Evolutionary conservation across 53 echinoderm and acorn worm species (phyloP).

Genomic region (Apostichopus leukothele): DNA sequence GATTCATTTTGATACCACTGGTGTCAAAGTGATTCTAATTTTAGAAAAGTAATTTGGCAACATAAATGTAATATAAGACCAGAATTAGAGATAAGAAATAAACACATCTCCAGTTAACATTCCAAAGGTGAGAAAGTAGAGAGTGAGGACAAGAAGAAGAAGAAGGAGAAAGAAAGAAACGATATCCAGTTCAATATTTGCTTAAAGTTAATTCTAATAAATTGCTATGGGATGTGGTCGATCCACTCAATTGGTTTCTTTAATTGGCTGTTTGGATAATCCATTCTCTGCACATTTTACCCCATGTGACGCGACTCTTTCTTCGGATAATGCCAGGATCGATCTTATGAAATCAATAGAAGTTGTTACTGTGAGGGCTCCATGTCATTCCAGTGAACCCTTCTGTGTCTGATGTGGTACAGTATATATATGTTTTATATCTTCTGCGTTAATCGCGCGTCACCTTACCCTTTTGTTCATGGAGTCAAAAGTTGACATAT

Average conservation of each 20-base stretch:
- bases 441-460: conserved; percentile 9
- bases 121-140: too few species aligned
- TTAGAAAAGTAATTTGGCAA: too few species aligned
- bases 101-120: too few species aligned
- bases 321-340: not conserved
- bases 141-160: too few species aligned
- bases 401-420: not conserved
- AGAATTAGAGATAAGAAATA: too few species aligned
- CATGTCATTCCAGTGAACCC: not conserved
- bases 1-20: too few species aligned
- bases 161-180: not conserved
- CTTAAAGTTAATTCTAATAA: not conserved
- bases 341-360: not conserved
- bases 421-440: not conserved
- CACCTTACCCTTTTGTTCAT: conserved; percentile 15
- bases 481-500: conserved; percentile 14
- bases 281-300: not conserved
- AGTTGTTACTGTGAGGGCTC: not conserved
- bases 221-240: not conserved
- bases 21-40: too few species aligned
- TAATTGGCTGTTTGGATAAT: not conserved
- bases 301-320: not conserved
- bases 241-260: not conserved
- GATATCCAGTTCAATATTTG: not conserved
- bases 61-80: too few species aligned